A percentile compares a stretch with the other conserved stretches of the same genome.
Evolutionary conservation across 2,888 invertebrate species (phyloP).

Genomic region (Ptycholaimellus sp.): DNA sequence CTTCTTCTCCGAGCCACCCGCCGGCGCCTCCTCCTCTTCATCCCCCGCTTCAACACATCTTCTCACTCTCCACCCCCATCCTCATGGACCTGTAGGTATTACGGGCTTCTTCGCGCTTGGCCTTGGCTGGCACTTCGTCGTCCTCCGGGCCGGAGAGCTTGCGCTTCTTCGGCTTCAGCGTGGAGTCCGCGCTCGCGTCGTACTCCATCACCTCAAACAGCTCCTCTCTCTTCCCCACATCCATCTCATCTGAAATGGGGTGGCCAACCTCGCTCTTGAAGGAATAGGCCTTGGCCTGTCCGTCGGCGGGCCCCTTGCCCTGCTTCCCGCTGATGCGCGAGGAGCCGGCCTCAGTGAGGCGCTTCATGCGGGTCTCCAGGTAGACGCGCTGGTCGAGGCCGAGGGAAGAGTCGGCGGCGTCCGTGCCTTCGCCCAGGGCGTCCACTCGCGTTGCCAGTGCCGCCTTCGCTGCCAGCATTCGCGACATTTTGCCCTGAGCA

Average conservation of each 20-base stretch:
- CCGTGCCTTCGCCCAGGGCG: constrained; percentile 64
- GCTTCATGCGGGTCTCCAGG: constrained; percentile 48
- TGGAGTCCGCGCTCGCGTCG: constrained; percentile 14
- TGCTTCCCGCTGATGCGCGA: no score
- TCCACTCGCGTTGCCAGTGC: constrained; percentile 74
- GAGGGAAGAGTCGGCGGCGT: constrained; percentile 32
- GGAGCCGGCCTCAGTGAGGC: no score
- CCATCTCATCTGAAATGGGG: no score
- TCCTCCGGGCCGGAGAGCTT: constrained; percentile 9
- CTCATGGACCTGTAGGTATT: no score
- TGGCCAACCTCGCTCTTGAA: no score
- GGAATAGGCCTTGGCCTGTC: no score
- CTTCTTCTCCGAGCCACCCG: no score
- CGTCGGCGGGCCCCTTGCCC: no score
- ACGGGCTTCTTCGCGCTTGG: constrained; percentile 9
- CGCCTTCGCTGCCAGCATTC: constrained; percentile 89
- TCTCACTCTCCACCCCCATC: no score
- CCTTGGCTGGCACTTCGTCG: constrained; percentile 9
- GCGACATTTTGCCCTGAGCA: constrained; percentile 42
- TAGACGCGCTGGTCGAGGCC: constrained; percentile 71
- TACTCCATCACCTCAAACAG: constrained; percentile 19
- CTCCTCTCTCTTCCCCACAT: no score
- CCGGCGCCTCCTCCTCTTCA: no score
- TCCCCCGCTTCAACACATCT: background rate
- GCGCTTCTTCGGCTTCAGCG: constrained; percentile 9